Conservation (phyloP, 2,113 vertebrate genomes). For the Dissostichus mawsoni region DNA sequence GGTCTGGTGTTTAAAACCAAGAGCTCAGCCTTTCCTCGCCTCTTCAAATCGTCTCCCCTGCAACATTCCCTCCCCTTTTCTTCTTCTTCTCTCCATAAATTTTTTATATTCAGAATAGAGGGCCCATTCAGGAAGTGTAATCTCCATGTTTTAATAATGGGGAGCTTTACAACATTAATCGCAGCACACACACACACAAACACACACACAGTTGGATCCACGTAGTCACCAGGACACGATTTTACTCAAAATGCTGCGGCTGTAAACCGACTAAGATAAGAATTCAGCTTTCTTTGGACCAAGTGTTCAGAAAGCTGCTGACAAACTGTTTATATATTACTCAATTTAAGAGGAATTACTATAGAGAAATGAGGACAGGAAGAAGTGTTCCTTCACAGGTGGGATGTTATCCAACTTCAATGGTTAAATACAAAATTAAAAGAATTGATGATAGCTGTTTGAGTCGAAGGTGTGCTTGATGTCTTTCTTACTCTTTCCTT, state of each 20-base stretch:
- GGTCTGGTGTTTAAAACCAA: conserved; percentile 42
- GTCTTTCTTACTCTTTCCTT: no score
- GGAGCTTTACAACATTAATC: conserved; percentile 45
- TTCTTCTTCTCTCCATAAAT: conserved; percentile 35
- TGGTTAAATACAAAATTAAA: not conserved
- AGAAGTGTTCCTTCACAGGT: not conserved
- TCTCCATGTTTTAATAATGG: conserved; percentile 71
- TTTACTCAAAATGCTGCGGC: not conserved
- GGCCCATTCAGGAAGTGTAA: conserved; percentile 60
- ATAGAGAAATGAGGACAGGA: not conserved
- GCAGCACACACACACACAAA: not conserved
- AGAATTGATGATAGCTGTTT: not conserved
- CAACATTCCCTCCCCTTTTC: not conserved
- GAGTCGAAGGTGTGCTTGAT: no score
- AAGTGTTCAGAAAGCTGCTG: not conserved
- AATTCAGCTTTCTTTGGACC: not conserved
- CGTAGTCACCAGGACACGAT: not conserved
- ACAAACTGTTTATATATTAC: not conserved
- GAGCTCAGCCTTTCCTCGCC: conserved; percentile 2
- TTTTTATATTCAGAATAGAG: conserved; percentile 58
- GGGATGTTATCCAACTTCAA: not conserved
- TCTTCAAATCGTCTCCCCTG: not conserved
- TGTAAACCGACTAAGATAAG: no score
- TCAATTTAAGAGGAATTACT: not conserved
- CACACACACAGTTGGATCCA: not conserved